phyloP scores from a whole-genome alignment of 2,888 invertebrate genomes.

The Acleris emargana region DNA sequence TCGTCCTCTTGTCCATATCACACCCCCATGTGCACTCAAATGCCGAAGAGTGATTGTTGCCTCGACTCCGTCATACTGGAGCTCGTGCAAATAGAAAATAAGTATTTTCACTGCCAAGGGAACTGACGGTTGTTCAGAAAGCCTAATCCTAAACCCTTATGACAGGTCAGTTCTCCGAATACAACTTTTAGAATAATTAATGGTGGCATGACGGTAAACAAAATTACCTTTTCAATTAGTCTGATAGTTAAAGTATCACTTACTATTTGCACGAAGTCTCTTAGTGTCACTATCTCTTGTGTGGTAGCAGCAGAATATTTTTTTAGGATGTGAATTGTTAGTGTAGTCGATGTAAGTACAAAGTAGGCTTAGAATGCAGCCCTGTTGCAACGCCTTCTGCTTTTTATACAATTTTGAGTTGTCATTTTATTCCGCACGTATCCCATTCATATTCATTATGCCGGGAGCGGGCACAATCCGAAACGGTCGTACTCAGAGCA shows the following conservation, averaged over 20 bases:
- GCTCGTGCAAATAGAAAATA: constrained; percentile 46
- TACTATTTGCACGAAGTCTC: constrained; percentile 51
- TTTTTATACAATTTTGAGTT: constrained; percentile 77
- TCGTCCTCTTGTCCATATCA: constrained; percentile 70
- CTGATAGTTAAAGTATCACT: constrained; percentile 2
- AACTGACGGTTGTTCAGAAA: no score
- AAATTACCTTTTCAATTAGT: no score
- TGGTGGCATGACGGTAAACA: no score
- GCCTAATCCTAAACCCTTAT: no score
- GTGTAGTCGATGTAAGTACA: constrained; percentile 69
- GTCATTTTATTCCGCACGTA: constrained; percentile 84
- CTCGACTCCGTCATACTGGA: constrained; percentile 54
- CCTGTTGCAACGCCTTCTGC: constrained; percentile 76
- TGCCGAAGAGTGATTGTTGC: constrained; percentile 81
- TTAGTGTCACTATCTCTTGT: constrained; percentile 43
- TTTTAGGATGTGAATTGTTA: constrained; percentile 47
- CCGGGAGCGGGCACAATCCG: constrained; percentile 77
- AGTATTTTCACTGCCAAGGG: not conserved
- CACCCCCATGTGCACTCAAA: constrained; percentile 73
- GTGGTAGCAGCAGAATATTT: constrained; percentile 52
- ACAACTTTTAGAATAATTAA: no score
- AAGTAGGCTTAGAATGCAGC: constrained; percentile 75
- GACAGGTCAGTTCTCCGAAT: no score
- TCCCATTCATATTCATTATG: constrained; percentile 85
- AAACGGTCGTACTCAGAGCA: constrained; percentile 60